Evolutionary conservation across 2,888 invertebrate genomes (phyloP), one percentile per base, ranked within the genome.

Genomic region (Lasioglossum figueresi): DNA sequence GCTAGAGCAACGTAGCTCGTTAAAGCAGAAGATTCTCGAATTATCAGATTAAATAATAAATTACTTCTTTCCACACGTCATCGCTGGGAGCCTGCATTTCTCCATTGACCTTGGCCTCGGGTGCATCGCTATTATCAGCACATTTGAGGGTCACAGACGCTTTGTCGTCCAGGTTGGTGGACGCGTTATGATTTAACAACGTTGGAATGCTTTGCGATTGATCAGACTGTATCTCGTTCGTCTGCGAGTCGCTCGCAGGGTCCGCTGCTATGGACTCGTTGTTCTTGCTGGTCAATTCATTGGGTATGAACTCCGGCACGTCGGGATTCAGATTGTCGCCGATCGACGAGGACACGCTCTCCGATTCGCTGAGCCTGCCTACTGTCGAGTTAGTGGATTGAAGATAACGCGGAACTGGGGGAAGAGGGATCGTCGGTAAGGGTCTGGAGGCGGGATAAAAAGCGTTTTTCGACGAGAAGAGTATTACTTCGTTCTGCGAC

Each of bases 261-360:
- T 87, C 76, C 8, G 66, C 27, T 59, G 80, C 71, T 72, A 80
- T 77, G 48, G 84, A 56, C 73, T 86, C 79, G 72, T 80, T 84
- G 37, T 72, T 85, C 43, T 83, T 87, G 74, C 86, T 89, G 68
- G 75, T 87, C 77, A 77, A 83, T 77, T 84, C 86, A 87, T 96
- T 95, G 89, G 98, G 98, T 88, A 98, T 96, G 95, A 98, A 98
- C 95, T 98, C 98, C 0, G 98, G 98, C 76, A 98, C 98, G 94
- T 98, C 97, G 4, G 98, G 98, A 95, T 98, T 98, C 82, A 98
- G 96, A 91, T 96, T 96, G 79, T 97, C 97, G 89, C 95, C 93
- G 82, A 93, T 88, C 71, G 91, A 91, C 76, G 92, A 91, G 23
- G 93, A 90, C 73, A 92, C 52, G 80, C 91, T 93, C 66, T 93